Conservation (phyloP, 2,888 invertebrate genomes). For the Hoplodrina blanda region DNA sequence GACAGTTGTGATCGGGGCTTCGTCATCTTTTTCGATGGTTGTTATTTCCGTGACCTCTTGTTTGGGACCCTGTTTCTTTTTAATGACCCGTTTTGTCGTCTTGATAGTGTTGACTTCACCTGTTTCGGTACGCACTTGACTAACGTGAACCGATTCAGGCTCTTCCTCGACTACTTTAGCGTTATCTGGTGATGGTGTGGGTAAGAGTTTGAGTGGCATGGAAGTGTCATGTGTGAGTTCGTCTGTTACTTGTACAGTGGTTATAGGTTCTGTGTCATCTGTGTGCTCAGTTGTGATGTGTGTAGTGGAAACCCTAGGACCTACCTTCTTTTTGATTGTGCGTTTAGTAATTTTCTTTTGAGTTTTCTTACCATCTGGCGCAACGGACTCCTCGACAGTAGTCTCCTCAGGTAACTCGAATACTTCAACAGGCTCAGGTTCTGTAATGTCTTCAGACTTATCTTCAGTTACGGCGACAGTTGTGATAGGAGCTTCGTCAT, state of each 20-base stretch:
- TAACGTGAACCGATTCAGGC: slow-evolving; percentile 43
- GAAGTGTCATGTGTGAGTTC: slow-evolving; percentile 15
- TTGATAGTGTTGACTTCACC: slow-evolving; percentile 53
- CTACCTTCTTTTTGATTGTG: slow-evolving; percentile 43
- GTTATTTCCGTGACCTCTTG: slow-evolving; percentile 74
- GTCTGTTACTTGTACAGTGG: slow-evolving; percentile 18
- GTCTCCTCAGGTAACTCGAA: slow-evolving; percentile 61
- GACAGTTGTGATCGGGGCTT: slow-evolving; percentile 50
- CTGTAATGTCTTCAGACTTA: slow-evolving; percentile 65
- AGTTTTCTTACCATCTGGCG: slow-evolving; percentile 13
- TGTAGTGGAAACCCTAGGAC: slow-evolving; percentile 62
- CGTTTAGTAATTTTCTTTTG: slow-evolving; percentile 37
- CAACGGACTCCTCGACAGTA: neutral
- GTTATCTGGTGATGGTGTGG: neutral
- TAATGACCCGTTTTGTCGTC: slow-evolving; percentile 70
- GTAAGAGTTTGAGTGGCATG: slow-evolving; percentile 11
- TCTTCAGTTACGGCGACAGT: slow-evolving; percentile 75
- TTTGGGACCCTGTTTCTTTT: slow-evolving; percentile 64
- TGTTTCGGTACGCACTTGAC: slow-evolving; percentile 69
- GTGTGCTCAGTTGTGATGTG: slow-evolving; percentile 64
- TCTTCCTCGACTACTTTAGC: slow-evolving; percentile 1
- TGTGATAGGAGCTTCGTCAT: slow-evolving; percentile 53
- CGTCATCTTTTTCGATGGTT: slow-evolving; percentile 68
- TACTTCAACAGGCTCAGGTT: slow-evolving; percentile 51
- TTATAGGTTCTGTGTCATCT: slow-evolving; percentile 40